Conservation (phyloP, 2,888 invertebrate genomes). For the Achlya flavicornis region DNA sequence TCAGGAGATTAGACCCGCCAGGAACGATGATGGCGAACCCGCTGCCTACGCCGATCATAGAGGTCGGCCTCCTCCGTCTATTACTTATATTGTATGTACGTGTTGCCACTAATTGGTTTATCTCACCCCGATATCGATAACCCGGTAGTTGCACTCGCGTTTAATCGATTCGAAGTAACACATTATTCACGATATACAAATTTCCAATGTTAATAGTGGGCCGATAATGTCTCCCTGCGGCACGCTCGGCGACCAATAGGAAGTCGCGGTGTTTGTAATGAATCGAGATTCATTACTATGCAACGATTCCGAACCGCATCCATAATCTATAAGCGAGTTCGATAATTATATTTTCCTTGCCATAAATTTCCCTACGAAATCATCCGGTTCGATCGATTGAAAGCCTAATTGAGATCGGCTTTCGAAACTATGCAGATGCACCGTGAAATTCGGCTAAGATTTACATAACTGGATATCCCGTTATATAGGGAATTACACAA, state of each 20-base stretch:
- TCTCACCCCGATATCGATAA: constrained; percentile 52
- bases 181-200: constrained; percentile 42
- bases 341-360: constrained; percentile 39
- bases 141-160: constrained; percentile 55
- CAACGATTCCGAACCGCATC: constrained; percentile 46
- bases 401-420: constrained; percentile 68
- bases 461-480: constrained; percentile 82
- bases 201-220: constrained; percentile 30
- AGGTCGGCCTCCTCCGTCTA: constrained; percentile 32
- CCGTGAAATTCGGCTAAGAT: constrained; percentile 79
- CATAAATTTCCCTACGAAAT: constrained; percentile 39
- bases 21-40: constrained; percentile 46
- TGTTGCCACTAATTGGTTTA: constrained; percentile 54
- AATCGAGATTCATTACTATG: constrained; percentile 55
- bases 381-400: constrained; percentile 50
- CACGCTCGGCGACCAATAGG: constrained; percentile 45
- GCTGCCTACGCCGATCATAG: constrained; percentile 33
- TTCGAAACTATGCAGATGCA: constrained; percentile 69
- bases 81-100: constrained; percentile 22
- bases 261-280: constrained; percentile 51
- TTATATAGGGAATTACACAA: constrained; percentile 80
- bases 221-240: constrained; percentile 53
- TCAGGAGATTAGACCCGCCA: constrained; percentile 73
- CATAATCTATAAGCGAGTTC: constrained; percentile 50
- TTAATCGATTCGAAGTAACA: constrained; percentile 57